Percentiles rank a stretch among this genome's conserved stretches.
Evolutionary conservation across 2,888 invertebrate species (phyloP).

Genomic region (Drepanosiphum platanoidis): DNA sequence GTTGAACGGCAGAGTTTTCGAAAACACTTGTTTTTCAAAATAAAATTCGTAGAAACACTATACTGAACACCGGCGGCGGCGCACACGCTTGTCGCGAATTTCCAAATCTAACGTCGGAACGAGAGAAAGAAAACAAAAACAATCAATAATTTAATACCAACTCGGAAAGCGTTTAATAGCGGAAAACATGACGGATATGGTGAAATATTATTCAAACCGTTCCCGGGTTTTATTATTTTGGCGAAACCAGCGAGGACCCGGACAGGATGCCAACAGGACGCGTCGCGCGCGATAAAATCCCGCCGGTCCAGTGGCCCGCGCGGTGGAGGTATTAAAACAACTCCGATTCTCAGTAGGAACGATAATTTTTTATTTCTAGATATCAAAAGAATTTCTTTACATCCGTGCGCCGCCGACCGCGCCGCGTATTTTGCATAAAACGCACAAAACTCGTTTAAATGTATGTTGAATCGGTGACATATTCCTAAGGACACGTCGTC

Average conservation of each 20-base stretch:
- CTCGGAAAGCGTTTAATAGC: too few species aligned
- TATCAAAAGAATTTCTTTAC: slow-evolving; percentile 6
- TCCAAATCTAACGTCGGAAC: too few species aligned
- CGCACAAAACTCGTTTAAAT: slow-evolving; percentile 26
- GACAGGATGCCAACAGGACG: not conserved
- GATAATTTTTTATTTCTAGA: slow-evolving; percentile 11
- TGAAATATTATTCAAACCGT: too few species aligned
- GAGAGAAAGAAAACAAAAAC: too few species aligned
- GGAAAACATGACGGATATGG: too few species aligned
- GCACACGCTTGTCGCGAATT: too few species aligned
- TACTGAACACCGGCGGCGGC: too few species aligned
- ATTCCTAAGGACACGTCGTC: not conserved
- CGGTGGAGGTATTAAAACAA: not conserved
- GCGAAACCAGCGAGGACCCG: not conserved
- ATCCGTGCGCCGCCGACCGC: not conserved
- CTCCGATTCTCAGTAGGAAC: not conserved
- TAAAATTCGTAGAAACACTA: too few species aligned
- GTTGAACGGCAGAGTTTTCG: too few species aligned
- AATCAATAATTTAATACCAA: too few species aligned
- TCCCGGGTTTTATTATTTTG: too few species aligned
- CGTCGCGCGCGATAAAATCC: not conserved
- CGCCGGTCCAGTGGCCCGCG: not conserved
- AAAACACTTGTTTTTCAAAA: too few species aligned
- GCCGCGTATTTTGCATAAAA: slow-evolving; percentile 26
- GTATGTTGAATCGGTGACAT: not conserved